Percentiles rank a stretch among this genome's conserved stretches.
Conservation (phyloP, 2,888 invertebrate species). For the Eulithis testata region DNA sequence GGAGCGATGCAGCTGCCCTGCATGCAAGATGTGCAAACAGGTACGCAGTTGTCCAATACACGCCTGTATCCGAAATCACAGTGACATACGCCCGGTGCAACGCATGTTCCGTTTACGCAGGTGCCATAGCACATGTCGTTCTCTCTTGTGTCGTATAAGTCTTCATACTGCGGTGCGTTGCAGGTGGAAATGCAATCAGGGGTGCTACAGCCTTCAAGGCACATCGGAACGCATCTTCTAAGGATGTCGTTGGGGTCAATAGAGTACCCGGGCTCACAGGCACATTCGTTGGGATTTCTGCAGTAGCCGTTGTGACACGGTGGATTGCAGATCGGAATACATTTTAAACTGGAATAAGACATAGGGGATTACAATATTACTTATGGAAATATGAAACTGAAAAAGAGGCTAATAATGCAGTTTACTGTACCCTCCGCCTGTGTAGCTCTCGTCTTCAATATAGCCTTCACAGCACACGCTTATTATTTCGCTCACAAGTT, state of each 20-base stretch:
- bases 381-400: background rate
- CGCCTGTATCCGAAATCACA: conserved; percentile 45
- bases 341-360: conserved; percentile 38
- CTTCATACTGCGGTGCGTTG: background rate
- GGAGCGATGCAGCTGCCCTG: conserved; percentile 25
- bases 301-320: conserved; percentile 47
- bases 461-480: conserved; percentile 47
- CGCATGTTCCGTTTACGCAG: conserved; percentile 49
- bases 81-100: conserved; percentile 48
- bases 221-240: conserved; percentile 41
- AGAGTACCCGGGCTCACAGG: conserved; percentile 44
- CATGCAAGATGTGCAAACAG: conserved; percentile 20
- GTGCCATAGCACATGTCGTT: conserved; percentile 12
- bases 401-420: background rate
- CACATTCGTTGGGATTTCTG: conserved; percentile 44
- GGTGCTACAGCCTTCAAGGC: conserved; percentile 42
- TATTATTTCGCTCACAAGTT: conserved; percentile 35
- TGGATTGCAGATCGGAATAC: conserved; percentile 44
- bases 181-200: conserved; percentile 41
- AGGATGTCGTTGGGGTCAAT: conserved; percentile 26
- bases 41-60: conserved; percentile 18
- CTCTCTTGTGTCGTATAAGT: conserved; percentile 9
- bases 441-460: conserved; percentile 31
- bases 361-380: background rate
- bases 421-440: conserved; percentile 33